Conservation (phyloP, 2,113 vertebrate genomes). For the Paramisgurnus dabryanus region DNA sequence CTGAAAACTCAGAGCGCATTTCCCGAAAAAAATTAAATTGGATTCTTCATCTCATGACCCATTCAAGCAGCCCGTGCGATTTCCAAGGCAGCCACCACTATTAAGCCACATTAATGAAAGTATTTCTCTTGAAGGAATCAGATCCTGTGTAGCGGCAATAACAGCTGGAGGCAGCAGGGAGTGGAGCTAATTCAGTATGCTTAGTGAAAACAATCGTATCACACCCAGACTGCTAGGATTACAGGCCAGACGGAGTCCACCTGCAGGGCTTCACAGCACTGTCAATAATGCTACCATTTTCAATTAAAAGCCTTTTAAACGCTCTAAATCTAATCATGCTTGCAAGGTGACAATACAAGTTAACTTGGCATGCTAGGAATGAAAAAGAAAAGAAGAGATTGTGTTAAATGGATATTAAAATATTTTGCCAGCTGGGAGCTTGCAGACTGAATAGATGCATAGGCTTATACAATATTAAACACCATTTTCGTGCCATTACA, state of each 20-base stretch:
- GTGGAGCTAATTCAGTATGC: constrained; percentile 43
- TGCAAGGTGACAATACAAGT: constrained; percentile 30
- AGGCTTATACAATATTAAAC: constrained; percentile 14
- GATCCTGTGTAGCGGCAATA: constrained; percentile 20
- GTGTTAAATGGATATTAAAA: constrained; percentile 23
- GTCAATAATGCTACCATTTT: constrained; percentile 42
- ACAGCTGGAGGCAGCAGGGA: constrained; percentile 35
- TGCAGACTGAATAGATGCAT: neutral
- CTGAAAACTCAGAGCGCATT: neutral
- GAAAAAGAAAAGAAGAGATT: neutral
- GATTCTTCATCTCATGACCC: neutral
- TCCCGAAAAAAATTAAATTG: neutral
- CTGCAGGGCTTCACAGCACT: constrained; percentile 38
- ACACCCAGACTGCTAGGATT: constrained; percentile 45
- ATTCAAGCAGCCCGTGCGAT: constrained; percentile 35
- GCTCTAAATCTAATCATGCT: constrained; percentile 15
- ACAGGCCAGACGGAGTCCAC: constrained; percentile 44
- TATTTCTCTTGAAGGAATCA: constrained; percentile 37
- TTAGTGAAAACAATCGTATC: constrained; percentile 55
- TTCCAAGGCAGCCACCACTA: constrained; percentile 24
- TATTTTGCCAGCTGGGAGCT: neutral
- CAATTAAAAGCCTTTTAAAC: constrained; percentile 50
- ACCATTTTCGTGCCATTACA: neutral
- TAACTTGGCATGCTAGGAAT: constrained; percentile 14
- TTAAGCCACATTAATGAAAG: constrained; percentile 48